Conservation (phyloP, 2,797 vertebrate genomes). For the Smutsia temminckii region DNA sequence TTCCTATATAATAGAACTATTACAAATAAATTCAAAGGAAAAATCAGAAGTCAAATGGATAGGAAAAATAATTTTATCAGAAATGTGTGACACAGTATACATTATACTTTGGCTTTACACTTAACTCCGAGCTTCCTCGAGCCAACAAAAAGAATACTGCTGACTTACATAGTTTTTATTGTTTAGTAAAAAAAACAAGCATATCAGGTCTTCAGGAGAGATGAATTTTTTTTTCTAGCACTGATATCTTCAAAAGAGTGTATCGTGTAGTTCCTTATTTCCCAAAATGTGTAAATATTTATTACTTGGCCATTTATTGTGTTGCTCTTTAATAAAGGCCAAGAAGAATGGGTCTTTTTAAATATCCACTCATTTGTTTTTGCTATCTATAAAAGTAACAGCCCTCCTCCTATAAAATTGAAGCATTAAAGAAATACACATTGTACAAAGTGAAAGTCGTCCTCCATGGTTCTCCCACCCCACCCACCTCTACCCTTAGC, state of each 20-base stretch:
- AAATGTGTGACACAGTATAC: background rate
- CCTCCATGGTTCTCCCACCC: background rate
- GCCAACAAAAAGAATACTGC: background rate
- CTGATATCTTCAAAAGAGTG: background rate
- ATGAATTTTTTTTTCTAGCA: background rate
- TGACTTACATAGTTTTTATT: slow-evolving; percentile 30
- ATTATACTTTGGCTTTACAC: slow-evolving; percentile 35
- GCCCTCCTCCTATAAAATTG: slow-evolving; percentile 28
- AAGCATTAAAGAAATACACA: slow-evolving; percentile 10
- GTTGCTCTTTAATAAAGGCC: background rate
- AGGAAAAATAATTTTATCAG: slow-evolving; percentile 37
- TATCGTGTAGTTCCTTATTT: slow-evolving; percentile 47
- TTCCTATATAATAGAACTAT: slow-evolving; percentile 35
- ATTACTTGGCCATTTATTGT: background rate
- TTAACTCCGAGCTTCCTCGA: slow-evolving; percentile 41
- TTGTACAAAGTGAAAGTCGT: background rate
- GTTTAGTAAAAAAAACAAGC: background rate
- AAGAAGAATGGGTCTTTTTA: background rate
- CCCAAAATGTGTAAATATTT: slow-evolving; percentile 39
- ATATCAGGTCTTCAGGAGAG: background rate
- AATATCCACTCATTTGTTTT: background rate
- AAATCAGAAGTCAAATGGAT: background rate
- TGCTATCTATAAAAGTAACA: background rate
- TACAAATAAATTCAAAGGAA: slow-evolving; percentile 46
- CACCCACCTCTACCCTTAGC: background rate